Evolutionary conservation across 2,888 invertebrate genomes (phyloP).

Genomic region (Drosophila buzzatii): DNA sequence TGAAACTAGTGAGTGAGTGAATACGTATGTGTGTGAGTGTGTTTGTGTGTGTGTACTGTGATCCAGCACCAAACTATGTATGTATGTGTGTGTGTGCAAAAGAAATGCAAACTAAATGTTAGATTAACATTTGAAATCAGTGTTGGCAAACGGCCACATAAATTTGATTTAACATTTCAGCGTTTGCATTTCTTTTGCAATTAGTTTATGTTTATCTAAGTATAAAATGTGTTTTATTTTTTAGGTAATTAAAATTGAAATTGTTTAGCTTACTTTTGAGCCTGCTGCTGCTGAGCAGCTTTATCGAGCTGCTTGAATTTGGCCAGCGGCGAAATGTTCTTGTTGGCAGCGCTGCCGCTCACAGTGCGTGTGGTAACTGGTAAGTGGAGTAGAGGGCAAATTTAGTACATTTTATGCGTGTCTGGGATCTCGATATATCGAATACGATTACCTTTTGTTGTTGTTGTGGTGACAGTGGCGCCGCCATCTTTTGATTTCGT

Average conservation of each 20-base stretch:
- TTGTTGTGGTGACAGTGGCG: conserved; percentile 87
- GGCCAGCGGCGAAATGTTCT: conserved; percentile 94
- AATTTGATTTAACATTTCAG: conserved; percentile 6
- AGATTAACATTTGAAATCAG: background rate
- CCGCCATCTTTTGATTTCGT: conserved; percentile 87
- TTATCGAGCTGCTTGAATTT: conserved; percentile 96
- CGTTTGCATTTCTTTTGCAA: conserved; percentile 23
- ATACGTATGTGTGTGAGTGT: conserved; percentile 11
- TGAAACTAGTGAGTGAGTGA: conserved; percentile 31
- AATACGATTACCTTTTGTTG: conserved; percentile 87
- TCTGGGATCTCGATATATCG: background rate
- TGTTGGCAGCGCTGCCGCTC: conserved; percentile 87
- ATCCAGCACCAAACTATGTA: conserved; percentile 38
- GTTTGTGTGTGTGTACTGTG: conserved; percentile 11
- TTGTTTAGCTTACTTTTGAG: conserved; percentile 89
- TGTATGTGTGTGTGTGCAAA: conserved; percentile 20
- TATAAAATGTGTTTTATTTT: background rate
- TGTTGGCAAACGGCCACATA: background rate
- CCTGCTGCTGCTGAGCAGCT: conserved; percentile 90
- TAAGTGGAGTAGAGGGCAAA: background rate
- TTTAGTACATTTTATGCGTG: background rate
- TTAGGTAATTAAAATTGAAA: background rate
- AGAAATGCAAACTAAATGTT: conserved; percentile 37
- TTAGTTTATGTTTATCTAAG: conserved; percentile 4
- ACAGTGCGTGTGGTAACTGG: conserved; percentile 86